These are phyloP conservation scores for Callopanchax toddi DNA, from an alignment of 2,113 vertebrate genomes.

Conservation along the genomic window DNA sequence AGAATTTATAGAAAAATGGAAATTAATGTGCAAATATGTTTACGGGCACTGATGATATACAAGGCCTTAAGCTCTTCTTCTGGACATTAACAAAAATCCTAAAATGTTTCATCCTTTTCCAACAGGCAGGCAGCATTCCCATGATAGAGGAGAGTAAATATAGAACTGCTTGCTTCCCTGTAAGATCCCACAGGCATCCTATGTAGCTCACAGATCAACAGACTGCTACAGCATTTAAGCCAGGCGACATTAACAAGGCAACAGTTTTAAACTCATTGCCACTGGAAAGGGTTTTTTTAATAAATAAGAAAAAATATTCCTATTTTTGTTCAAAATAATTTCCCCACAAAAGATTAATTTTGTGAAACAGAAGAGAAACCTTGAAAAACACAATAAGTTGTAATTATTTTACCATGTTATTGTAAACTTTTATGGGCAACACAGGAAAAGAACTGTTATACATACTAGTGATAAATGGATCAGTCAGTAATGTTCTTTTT, in stretches of 20 bases:
- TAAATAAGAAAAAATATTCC: too few relatives aligned
- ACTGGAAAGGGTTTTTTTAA: too few relatives aligned
- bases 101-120: conserved; percentile 12
- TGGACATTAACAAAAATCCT: conserved; percentile 14
- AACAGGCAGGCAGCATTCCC: conserved; percentile 17
- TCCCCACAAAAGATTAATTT: too few relatives aligned
- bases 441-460: too few relatives aligned
- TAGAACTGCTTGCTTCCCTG: conserved; percentile 36
- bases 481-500: too few relatives aligned
- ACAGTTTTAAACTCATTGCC: too few relatives aligned
- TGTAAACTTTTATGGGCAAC: too few relatives aligned
- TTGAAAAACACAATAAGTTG: too few relatives aligned
- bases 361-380: too few relatives aligned
- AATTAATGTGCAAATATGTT: background rate
- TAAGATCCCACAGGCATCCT: conserved; percentile 47
- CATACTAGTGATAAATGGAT: too few relatives aligned
- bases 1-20: conserved; percentile 22
- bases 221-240: conserved; percentile 23
- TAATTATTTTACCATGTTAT: too few relatives aligned
- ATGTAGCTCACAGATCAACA: conserved; percentile 47
- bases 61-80: conserved; percentile 10
- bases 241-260: background rate
- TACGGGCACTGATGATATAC: conserved; percentile 2
- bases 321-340: too few relatives aligned
- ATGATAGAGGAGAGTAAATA: conserved; percentile 49